These are phyloP conservation scores for Coregonus clupeaformis DNA, from an alignment of 2,113 vertebrate genomes.

Conservation along the genomic window DNA sequence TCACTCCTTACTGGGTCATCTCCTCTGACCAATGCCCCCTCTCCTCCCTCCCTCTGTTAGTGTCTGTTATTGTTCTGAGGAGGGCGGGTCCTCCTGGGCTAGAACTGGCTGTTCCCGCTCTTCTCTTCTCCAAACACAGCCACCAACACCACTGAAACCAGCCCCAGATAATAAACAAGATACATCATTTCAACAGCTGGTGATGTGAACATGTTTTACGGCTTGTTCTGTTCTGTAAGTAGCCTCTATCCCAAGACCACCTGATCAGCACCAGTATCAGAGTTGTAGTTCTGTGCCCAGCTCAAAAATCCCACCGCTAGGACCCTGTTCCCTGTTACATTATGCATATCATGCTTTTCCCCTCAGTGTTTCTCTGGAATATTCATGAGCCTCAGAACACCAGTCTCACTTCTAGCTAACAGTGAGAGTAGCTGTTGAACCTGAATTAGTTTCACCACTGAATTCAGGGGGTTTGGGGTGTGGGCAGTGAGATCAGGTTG, in stretches of 20 bases:
- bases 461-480: not conserved
- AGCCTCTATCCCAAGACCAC: too few relatives aligned
- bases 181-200: too few relatives aligned
- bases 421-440: not conserved
- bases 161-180: not conserved
- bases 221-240: too few relatives aligned
- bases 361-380: not conserved
- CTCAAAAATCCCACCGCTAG: too few relatives aligned
- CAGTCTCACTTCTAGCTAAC: not conserved
- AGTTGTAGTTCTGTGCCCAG: too few relatives aligned
- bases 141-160: not conserved
- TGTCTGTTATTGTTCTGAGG: slow-evolving; percentile 44
- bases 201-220: not conserved
- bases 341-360: not conserved
- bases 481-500: not conserved
- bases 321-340: too few relatives aligned
- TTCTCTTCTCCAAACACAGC: slow-evolving; percentile 22
- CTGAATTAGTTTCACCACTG: not conserved
- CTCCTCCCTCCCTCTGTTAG: slow-evolving; percentile 19
- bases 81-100: slow-evolving; percentile 18
- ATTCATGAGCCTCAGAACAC: not conserved
- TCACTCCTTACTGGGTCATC: slow-evolving; percentile 33
- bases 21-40: slow-evolving; percentile 4
- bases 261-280: too few relatives aligned
- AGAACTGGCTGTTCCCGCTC: slow-evolving; percentile 19